Conservation (phyloP, 2,797 vertebrate species). For the Ciconia nigra region DNA sequence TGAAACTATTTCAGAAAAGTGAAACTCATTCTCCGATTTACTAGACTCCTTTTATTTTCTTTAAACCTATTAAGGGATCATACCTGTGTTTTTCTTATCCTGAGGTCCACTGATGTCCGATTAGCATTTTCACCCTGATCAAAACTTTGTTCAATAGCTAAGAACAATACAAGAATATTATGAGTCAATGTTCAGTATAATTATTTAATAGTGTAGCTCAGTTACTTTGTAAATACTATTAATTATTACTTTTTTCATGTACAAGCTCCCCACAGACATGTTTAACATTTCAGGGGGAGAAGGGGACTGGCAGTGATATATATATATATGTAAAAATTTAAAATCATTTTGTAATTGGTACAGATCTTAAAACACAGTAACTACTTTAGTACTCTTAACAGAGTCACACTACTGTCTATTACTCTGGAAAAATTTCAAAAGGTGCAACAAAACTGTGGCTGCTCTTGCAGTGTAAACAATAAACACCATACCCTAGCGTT, state of each 20-base stretch:
- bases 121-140: slow-evolving; percentile 80
- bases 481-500: not conserved
- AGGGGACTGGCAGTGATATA: not conserved
- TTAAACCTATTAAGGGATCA: not conserved
- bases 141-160: slow-evolving; percentile 88
- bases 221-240: not conserved
- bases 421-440: not conserved
- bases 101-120: slow-evolving; percentile 83
- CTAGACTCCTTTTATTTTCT: not conserved
- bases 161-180: not conserved
- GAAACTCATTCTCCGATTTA: fast-evolving
- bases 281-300: not conserved
- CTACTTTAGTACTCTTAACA: not conserved
- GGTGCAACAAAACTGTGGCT: not conserved
- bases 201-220: not conserved
- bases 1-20: not conserved
- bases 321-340: fast-evolving
- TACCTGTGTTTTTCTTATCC: slow-evolving; percentile 96
- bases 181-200: not conserved
- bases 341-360: not conserved
- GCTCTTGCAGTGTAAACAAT: not conserved
- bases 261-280: not conserved
- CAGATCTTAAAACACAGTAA: not conserved
- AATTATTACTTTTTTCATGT: not conserved
- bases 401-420: not conserved